Percentiles rank a stretch among this genome's conserved stretches.
Conservation (phyloP, 1,140 invertebrate species). For the Chironomus tepperi region DNA sequence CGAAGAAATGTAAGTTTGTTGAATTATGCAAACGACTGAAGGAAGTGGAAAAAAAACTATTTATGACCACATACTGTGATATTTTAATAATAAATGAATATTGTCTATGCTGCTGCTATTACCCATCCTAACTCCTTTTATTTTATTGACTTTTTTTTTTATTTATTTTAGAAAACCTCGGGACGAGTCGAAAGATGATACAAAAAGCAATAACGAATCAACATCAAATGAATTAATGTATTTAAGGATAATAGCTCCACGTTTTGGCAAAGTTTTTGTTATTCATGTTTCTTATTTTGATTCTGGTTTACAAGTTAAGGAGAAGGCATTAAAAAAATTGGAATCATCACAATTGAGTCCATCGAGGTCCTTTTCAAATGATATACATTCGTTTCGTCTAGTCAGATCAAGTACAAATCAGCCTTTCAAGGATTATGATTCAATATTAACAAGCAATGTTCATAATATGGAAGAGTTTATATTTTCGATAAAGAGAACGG, state of each 20-base stretch:
- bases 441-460: neutral
- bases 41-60: too few relatives aligned
- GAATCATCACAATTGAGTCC: neutral
- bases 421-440: neutral
- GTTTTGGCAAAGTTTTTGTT: neutral
- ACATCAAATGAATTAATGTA: neutral
- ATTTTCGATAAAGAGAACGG: neutral
- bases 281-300: conserved; percentile 10
- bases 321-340: neutral
- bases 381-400: neutral
- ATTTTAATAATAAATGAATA: neutral
- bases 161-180: neutral
- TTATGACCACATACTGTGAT: neutral
- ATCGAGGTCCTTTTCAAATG: neutral
- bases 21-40: neutral
- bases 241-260: neutral
- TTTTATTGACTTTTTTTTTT: neutral
- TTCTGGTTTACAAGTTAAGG: neutral
- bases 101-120: neutral
- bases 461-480: neutral
- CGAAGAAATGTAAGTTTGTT: conserved; percentile 24
- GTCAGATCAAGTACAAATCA: neutral
- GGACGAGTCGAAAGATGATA: conserved; percentile 5
- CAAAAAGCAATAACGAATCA: neutral
- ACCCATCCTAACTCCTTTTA: neutral